A percentile compares a stretch with the other conserved stretches of the same genome.
phyloP scores from a whole-genome alignment of 1,140 invertebrate species.

The Scaptomyza hsui region DNA sequence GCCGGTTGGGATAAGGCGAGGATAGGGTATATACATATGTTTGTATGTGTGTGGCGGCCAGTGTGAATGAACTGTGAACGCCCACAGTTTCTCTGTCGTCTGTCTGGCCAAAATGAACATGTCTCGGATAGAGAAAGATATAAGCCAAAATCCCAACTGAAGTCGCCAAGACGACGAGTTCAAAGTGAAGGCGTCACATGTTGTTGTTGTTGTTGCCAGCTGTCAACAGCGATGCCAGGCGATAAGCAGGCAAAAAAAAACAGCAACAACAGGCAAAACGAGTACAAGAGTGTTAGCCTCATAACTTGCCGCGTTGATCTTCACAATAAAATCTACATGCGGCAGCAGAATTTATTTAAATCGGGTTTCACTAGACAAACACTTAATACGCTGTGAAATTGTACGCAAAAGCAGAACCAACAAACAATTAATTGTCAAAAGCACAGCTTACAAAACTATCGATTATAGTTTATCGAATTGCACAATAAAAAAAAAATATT shows the following conservation, averaged over 20 bases:
- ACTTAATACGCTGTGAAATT: background rate
- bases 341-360: background rate
- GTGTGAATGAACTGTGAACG: conserved; percentile 42
- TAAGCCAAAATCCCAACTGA: conserved; percentile 8
- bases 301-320: conserved; percentile 63
- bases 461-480: no score
- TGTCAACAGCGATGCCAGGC: conserved; percentile 65
- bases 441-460: no score
- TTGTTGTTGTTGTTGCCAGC: conserved; percentile 37
- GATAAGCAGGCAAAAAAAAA: background rate
- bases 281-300: conserved; percentile 37
- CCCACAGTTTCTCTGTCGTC: conserved; percentile 9
- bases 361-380: background rate
- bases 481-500: no score
- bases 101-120: conserved; percentile 35
- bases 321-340: conserved; percentile 46
- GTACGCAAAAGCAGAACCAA: no score
- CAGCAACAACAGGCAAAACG: conserved; percentile 18
- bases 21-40: background rate
- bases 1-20: no score
- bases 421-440: no score
- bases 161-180: conserved; percentile 60
- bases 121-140: conserved; percentile 26
- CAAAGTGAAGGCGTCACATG: conserved; percentile 60
- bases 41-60: background rate